Base-by-base conservation (phyloP, 2,888 invertebrate species). In the Crossocerus cetratus region DNA sequence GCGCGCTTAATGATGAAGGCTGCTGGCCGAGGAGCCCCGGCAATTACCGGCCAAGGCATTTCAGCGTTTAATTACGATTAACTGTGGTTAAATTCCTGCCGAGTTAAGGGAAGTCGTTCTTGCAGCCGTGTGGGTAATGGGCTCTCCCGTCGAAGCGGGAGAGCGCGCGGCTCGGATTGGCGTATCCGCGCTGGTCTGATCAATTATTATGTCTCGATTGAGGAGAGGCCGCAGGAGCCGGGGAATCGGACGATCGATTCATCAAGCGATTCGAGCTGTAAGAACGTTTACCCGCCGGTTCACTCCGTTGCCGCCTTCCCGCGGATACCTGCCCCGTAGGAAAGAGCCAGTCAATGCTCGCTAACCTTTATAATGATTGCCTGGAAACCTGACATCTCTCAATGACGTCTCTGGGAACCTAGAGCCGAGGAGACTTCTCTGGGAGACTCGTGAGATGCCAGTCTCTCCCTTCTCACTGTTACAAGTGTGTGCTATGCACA, bases 171-270 rank as follows among this genome's bases (percentile, higher is more conserved):
- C 14, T 44, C 44, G 4, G 59, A 59, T 59, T 44, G 43, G 42
- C 20, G 20, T 49, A 49, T 49, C 49, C 49, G 49, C 16, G 49
- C 49, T 16, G 8, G 8, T 16, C 43, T 59, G 55, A 58, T 54
- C 59, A 57, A 68, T 71, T 62, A 68, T 67, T 63, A 60, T 65
- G 58, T 67, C 63, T 62, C 68, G 59, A 72, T 58, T 63, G 62
- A 68, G n/a, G n/a, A 43, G 72, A 64, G 64, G 55, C 61, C 68
- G 54, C 61, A 67, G 64, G 61, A 56, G 63, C 32, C 32, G 32
- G 32, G 3, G 68, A 60, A 70, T 69, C 66, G 49, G 16, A 16
- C 49, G 49, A 49, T 49, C 49, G 16, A 2, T 13, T 62, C 18
- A 49, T 16, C 18, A 55, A 67, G 20, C 49, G 59, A n/a, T 60